These are phyloP conservation scores for Megaptera novaeangliae DNA, from an alignment of 2,113 vertebrate species.

Conservation along the genomic window DNA sequence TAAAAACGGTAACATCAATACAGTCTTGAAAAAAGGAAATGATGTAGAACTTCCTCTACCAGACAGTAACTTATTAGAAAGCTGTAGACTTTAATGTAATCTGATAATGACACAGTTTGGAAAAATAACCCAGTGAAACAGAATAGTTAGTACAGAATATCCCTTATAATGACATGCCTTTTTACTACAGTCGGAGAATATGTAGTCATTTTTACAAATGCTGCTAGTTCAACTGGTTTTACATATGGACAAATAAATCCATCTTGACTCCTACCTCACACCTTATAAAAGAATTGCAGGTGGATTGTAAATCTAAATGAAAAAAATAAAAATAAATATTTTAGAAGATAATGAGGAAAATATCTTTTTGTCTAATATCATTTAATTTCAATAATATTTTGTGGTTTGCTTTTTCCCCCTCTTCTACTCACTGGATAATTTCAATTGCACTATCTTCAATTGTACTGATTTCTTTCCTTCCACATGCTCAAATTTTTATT, in stretches of 20 bases:
- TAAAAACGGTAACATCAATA: neutral
- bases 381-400: neutral
- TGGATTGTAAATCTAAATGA: neutral
- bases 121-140: neutral
- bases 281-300: neutral
- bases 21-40: neutral
- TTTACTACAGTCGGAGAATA: no score
- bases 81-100: neutral
- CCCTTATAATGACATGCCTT: no score
- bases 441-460: neutral
- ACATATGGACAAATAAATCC: neutral
- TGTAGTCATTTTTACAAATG: neutral
- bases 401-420: neutral
- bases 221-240: neutral
- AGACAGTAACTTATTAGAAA: neutral
- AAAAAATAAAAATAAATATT: neutral
- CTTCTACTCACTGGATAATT: neutral
- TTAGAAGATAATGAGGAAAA: neutral
- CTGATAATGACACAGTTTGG: neutral
- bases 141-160: neutral
- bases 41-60: neutral
- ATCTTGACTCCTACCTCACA: neutral
- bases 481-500: neutral
- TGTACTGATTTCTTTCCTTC: neutral
- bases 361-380: neutral